Conservation (phyloP, 1,140 invertebrate genomes). For the Antheraea mylitta region DNA sequence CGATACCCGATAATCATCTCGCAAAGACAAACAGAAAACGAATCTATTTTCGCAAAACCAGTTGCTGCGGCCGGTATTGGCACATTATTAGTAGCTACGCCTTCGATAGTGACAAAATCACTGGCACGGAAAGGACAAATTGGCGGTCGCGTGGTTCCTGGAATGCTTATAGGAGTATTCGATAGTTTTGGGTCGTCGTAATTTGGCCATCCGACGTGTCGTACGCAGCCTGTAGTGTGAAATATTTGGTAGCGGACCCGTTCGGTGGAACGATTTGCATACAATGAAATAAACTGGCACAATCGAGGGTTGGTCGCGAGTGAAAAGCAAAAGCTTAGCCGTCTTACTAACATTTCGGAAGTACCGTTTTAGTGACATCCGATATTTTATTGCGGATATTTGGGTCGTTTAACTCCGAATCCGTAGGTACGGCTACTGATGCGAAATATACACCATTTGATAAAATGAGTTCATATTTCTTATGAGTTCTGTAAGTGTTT, state of each 20-base stretch:
- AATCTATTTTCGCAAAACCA: constrained; percentile 28
- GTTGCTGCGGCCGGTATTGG: constrained; percentile 12
- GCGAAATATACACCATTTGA: neutral
- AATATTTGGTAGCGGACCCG: constrained; percentile 60
- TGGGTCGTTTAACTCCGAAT: constrained; percentile 27
- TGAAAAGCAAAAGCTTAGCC: constrained; percentile 43
- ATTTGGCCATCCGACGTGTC: constrained; percentile 45
- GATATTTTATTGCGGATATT: constrained; percentile 42
- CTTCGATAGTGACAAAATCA: constrained; percentile 41
- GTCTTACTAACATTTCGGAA: constrained; percentile 60
- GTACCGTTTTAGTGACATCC: constrained; percentile 55
- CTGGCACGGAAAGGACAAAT: constrained; percentile 61
- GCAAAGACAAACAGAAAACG: constrained; percentile 11
- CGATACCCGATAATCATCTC: neutral
- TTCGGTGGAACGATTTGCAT: constrained; percentile 52
- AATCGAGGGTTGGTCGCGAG: constrained; percentile 51
- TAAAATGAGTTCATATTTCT: neutral
- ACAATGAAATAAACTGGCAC: constrained; percentile 51
- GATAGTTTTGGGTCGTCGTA: constrained; percentile 37
- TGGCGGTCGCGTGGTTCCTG: constrained; percentile 36
- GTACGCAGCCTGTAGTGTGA: constrained; percentile 43
- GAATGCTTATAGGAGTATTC: constrained; percentile 37
- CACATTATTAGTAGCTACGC: constrained; percentile 36
- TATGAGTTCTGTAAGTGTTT: neutral
- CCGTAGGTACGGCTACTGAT: constrained; percentile 2